Conservation (phyloP, 2,113 vertebrate species). For the Stegastes partitus region DNA sequence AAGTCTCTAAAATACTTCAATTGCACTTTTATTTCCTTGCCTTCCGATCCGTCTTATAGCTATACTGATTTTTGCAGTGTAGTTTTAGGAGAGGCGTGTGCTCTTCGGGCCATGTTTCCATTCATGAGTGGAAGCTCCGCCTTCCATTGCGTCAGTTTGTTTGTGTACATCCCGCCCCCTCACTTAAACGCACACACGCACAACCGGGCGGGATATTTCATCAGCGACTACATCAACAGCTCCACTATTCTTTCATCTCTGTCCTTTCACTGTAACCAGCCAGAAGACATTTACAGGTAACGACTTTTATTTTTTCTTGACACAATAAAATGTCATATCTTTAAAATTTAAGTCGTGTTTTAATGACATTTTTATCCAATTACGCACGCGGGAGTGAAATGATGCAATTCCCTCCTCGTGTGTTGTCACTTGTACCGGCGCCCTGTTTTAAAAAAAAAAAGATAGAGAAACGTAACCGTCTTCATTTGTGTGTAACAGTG, state of each 20-base stretch:
- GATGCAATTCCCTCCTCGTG: slow-evolving; percentile 71
- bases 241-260: accelerated
- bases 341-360: neutral
- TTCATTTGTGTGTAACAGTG: too few relatives aligned
- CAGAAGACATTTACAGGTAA: slow-evolving; percentile 57
- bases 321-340: too few relatives aligned
- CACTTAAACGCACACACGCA: slow-evolving; percentile 3
- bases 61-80: accelerated
- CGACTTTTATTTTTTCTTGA: accelerated
- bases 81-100: neutral
- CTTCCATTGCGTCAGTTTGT: slow-evolving; percentile 32
- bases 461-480: too few relatives aligned
- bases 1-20: too few relatives aligned
- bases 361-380: neutral
- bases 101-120: neutral
- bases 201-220: slow-evolving; percentile 49
- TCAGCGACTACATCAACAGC: neutral
- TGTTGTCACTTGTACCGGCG: slow-evolving; percentile 21
- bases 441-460: neutral
- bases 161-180: slow-evolving; percentile 9
- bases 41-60: too few relatives aligned
- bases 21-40: too few relatives aligned
- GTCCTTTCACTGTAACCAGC: neutral
- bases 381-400: slow-evolving; percentile 28
- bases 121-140: slow-evolving; percentile 22